Conservation (phyloP, 2,888 invertebrate species). For the Epirrita christyi region DNA sequence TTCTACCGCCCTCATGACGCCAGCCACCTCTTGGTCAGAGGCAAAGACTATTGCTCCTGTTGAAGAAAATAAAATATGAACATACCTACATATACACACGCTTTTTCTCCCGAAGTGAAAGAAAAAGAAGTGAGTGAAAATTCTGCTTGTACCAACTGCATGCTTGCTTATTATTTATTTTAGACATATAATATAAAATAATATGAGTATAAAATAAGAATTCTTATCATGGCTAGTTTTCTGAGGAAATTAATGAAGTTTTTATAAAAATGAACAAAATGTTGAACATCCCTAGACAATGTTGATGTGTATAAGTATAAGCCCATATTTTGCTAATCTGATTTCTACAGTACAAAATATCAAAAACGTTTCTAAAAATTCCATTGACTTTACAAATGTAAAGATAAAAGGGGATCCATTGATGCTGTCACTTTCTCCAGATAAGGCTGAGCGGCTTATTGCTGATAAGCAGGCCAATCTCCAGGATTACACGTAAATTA, state of each 20-base stretch:
- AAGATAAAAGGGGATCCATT: constrained; percentile 11
- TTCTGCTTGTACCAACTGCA: no score
- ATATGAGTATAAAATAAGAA: no score
- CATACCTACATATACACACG: no score
- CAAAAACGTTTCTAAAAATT: not conserved
- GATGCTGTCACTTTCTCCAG: constrained; percentile 13
- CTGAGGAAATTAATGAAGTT: no score
- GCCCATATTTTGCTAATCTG: no score
- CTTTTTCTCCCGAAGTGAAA: no score
- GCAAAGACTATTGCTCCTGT: constrained; percentile 97
- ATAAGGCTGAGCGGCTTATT: constrained; percentile 30
- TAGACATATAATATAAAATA: no score
- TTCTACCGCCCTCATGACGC: constrained; percentile 96
- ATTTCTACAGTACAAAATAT: not conserved
- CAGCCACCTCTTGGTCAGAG: constrained; percentile 98
- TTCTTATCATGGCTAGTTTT: no score
- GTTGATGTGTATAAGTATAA: no score
- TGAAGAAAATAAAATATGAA: not conserved
- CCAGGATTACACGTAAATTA: constrained; percentile 33
- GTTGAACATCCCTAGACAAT: no score
- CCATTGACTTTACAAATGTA: constrained; percentile 6
- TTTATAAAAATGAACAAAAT: no score
- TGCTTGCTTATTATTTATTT: no score
- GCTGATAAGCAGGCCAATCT: constrained; percentile 34
- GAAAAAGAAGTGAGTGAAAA: not conserved